Evolutionary conservation across 2,888 invertebrate genomes (phyloP), one percentile per base, ranked within the genome.

Genomic region (Volucella inanis): DNA sequence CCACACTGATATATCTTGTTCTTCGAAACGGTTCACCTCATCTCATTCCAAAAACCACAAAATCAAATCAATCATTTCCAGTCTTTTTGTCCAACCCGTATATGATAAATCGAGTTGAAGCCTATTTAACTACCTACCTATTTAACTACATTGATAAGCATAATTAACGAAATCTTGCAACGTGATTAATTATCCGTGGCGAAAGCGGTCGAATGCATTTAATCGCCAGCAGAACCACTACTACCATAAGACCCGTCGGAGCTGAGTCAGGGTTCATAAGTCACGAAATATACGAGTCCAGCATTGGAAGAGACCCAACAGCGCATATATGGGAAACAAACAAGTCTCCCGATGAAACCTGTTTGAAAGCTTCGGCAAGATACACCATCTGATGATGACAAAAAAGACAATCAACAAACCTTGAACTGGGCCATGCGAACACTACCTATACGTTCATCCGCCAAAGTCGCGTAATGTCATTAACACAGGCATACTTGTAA

Each of bases 391-490:
- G 31, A 31, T 18, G 45, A 64, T n/a, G 22, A 12, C 2, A 72
- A 38, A 68, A 67, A 57, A 67, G 62, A 15, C 70, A 59, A 52
- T 31, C 31, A 72, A 50, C 47, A 85, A 84, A 79, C 84, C 84
- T 85, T 85, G 84, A 85, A 80, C 84, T 85, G 75, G 84, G 84
- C 84, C 84, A 85, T 57, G 55, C 75, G 67, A 80, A 75, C 62
- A 79, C 68, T n/a, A 59, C 52, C n/a, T 31, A 31, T 2, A 6
- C 31, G 31, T 31, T 31, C 31, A 0, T 9, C 43, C 57, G 47
- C 64, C 64, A 55, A 81, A 78, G 62, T 52, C 68, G 54, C 70
- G 54, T 64, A 75, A 76, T 71, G 84, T 67, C 80, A 84, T 84
- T 84, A 84, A 75, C 79, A 65, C 82, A 12, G 39, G 31, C 64